A percentile compares a stretch with the other conserved stretches of the same genome.
phyloP scores from a whole-genome alignment of 2,113 vertebrate genomes.

The Hemiscyllium ocellatum region DNA sequence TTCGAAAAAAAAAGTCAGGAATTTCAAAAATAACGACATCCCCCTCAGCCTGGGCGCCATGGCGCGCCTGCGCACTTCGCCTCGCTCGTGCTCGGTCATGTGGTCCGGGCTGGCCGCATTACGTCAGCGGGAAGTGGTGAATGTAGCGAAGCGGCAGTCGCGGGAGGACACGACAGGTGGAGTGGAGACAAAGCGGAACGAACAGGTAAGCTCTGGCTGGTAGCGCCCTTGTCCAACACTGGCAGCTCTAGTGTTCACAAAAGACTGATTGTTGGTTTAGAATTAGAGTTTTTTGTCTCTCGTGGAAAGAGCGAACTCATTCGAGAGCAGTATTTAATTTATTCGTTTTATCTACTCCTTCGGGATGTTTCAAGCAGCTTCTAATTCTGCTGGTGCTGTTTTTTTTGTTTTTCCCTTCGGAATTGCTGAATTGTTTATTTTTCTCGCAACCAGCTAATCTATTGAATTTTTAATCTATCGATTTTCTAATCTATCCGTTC shows the following conservation, averaged over 20 bases:
- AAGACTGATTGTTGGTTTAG: not conserved
- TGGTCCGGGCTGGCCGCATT: not conserved
- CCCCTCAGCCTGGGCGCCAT: not conserved
- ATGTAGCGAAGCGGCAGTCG: not conserved
- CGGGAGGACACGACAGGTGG: not conserved
- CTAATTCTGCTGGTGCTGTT: not conserved
- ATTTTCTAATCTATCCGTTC: not conserved
- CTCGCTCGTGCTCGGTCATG: not conserved
- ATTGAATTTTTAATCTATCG: not conserved
- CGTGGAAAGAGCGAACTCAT: not conserved
- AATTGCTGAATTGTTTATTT: not conserved
- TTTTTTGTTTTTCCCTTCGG: not conserved
- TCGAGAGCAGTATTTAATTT: not conserved
- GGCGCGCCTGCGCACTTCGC: not conserved
- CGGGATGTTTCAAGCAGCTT: not conserved
- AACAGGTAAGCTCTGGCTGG: not conserved
- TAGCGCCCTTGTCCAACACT: not conserved
- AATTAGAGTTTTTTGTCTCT: not conserved
- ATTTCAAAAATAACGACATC: not conserved
- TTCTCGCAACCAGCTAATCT: not conserved
- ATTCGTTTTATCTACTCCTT: not conserved
- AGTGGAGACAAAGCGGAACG: constrained; percentile 19
- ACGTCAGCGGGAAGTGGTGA: not conserved
- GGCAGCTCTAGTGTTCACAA: not conserved
- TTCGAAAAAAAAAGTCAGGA: not conserved